Percentiles rank a stretch among this genome's conserved stretches.
Evolutionary conservation across 1,140 invertebrate species (phyloP).

Genomic region (Aplysia californica): DNA sequence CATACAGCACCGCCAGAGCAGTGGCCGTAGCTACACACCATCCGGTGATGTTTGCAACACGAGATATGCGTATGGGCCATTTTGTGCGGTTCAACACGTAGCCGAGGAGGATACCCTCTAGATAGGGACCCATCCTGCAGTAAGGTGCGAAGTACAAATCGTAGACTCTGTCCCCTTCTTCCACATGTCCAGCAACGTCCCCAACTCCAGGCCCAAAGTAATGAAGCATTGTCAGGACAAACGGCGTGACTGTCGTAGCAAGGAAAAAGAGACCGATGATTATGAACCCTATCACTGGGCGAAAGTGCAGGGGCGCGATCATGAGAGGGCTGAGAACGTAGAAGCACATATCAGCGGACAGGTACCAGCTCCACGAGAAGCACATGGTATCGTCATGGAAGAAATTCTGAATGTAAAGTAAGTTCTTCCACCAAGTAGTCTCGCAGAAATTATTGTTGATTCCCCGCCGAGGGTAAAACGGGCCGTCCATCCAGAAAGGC

Average conservation of each 20-base stretch:
- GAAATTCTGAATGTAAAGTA: background rate
- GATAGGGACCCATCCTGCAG: conserved; percentile 70
- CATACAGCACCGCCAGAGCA: conserved; percentile 35
- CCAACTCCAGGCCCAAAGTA: background rate
- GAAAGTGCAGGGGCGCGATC: conserved; percentile 45
- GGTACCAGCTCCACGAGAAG: conserved; percentile 79
- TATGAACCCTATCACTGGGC: background rate
- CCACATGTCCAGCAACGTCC: background rate
- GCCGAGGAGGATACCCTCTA: conserved; percentile 69
- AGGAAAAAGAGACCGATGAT: background rate
- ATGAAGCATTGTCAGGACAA: background rate
- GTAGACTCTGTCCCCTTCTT: conserved; percentile 9
- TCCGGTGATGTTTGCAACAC: conserved; percentile 6
- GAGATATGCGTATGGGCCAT: no score
- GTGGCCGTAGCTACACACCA: conserved; percentile 25
- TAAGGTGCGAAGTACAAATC: conserved; percentile 64
- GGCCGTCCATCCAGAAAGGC: background rate
- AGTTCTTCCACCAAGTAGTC: background rate
- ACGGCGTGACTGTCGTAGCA: background rate
- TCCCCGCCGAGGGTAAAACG: background rate
- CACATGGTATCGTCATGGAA: conserved; percentile 70
- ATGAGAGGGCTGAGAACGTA: conserved; percentile 78
- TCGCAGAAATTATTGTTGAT: background rate
- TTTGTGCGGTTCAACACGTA: conserved; percentile 56
- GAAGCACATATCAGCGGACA: conserved; percentile 85